These are phyloP conservation scores for Argyresthia goedartella DNA, from an alignment of 2,888 invertebrate species.

Conservation along the genomic window DNA sequence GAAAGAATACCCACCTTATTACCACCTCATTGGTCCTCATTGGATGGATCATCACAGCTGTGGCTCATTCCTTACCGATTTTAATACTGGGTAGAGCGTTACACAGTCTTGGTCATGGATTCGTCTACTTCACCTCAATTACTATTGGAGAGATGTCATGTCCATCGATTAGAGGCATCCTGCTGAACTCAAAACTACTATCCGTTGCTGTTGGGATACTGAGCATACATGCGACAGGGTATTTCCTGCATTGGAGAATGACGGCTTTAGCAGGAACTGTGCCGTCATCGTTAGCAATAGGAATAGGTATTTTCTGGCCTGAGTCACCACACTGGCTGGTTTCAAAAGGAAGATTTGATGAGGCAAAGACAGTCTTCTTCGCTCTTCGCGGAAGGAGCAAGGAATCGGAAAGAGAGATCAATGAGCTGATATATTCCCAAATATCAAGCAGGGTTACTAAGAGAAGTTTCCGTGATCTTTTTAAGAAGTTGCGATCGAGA, in stretches of 20 bases:
- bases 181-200: background rate
- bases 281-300: background rate
- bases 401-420: slow-evolving; percentile 1
- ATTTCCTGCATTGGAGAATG: slow-evolving; percentile 1
- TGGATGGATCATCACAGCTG: background rate
- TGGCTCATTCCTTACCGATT: background rate
- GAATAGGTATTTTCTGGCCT: background rate
- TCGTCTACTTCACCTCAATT: background rate
- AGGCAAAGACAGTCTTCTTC: slow-evolving; percentile 1
- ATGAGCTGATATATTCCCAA: background rate
- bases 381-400: background rate
- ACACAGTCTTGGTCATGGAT: background rate
- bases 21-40: background rate
- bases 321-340: slow-evolving; percentile 3
- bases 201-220: background rate
- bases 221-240: slow-evolving; percentile 1
- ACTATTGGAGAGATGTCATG: slow-evolving; percentile 1
- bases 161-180: background rate
- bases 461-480: background rate
- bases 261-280: background rate
- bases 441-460: background rate
- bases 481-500: slow-evolving; percentile 3
- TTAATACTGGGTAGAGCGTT: background rate
- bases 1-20: background rate
- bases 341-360: background rate